Conservation (phyloP, 2,888 invertebrate species). For the Macrostomum cliftonense region DNA sequence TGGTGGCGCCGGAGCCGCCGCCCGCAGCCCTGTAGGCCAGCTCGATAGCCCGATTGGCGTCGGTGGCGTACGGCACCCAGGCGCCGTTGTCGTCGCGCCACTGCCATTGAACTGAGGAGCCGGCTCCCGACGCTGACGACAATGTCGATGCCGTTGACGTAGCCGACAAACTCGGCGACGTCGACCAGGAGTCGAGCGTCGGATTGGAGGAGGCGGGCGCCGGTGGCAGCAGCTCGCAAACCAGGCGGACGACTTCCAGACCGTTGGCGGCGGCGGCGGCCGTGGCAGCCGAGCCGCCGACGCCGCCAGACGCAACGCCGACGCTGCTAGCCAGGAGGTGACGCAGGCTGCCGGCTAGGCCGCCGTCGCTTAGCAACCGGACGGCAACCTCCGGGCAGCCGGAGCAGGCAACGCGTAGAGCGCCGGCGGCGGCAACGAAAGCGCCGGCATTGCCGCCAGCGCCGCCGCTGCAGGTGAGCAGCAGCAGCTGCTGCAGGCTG, state of each 20-base stretch:
- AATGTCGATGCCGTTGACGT: not conserved
- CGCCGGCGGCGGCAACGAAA: conserved; percentile 59
- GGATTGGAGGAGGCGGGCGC: too few species aligned
- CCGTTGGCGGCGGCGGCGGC: not conserved
- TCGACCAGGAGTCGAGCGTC: not conserved
- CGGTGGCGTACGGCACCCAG: too few species aligned
- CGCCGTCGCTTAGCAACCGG: conserved; percentile 59
- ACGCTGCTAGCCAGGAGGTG: conserved; percentile 72
- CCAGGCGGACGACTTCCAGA: too few species aligned
- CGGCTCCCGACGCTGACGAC: not conserved
- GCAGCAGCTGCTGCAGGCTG: conserved; percentile 51
- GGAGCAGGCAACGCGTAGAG: conserved; percentile 84
- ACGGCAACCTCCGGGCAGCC: conserved; percentile 83
- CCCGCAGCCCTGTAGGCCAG: conserved; percentile 70
- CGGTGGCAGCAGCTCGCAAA: too few species aligned
- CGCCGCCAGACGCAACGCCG: not conserved
- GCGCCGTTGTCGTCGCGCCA: too few species aligned
- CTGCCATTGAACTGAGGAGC: not conserved
- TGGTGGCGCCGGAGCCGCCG: not conserved
- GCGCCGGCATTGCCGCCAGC: too few species aligned
- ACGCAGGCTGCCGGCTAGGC: conserved; percentile 80
- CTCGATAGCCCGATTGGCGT: conserved; percentile 24
- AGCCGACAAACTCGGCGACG: too few species aligned
- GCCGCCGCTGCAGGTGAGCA: too few species aligned
- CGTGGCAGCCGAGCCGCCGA: not conserved